Percentiles rank a stretch among this genome's conserved stretches.
These are phyloP conservation scores for Chloebia gouldiae DNA, from an alignment of 2,113 vertebrate species.

Conservation along the genomic window DNA sequence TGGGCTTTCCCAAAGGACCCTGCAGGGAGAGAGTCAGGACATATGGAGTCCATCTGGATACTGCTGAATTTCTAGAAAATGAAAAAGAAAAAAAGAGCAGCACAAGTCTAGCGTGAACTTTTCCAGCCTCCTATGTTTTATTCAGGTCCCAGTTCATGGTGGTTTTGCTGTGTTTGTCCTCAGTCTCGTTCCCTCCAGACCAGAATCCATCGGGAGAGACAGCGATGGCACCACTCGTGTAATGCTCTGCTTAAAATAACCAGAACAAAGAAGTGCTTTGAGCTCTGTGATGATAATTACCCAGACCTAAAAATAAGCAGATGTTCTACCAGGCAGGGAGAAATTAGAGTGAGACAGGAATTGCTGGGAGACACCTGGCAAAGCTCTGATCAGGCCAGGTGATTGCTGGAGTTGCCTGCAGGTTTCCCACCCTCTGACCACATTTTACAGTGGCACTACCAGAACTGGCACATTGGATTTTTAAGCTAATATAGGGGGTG, in stretches of 20 bases:
- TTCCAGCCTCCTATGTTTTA: neutral
- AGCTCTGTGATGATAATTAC: conserved; percentile 19
- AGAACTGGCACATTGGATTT: neutral
- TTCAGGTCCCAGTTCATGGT: neutral
- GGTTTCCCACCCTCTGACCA: neutral
- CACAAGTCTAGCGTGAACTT: neutral
- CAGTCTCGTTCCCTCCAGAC: neutral
- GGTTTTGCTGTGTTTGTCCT: neutral
- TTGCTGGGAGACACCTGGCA: neutral
- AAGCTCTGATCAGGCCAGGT: neutral
- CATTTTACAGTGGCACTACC: neutral
- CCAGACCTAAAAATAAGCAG: conserved; percentile 42
- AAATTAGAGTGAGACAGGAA: neutral
- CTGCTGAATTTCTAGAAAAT: neutral
- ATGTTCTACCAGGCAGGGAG: neutral
- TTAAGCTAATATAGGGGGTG: rapidly evolving
- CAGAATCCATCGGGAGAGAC: neutral
- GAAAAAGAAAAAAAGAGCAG: neutral
- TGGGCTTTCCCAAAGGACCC: neutral
- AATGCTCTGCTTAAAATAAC: conserved; percentile 10
- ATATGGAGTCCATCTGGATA: neutral
- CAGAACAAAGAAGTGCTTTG: conserved; percentile 2
- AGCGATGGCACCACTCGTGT: neutral
- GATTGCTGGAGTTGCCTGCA: neutral
- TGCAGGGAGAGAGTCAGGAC: neutral